Conservation (phyloP, 2,113 vertebrate genomes). For the Etia nguti region DNA sequence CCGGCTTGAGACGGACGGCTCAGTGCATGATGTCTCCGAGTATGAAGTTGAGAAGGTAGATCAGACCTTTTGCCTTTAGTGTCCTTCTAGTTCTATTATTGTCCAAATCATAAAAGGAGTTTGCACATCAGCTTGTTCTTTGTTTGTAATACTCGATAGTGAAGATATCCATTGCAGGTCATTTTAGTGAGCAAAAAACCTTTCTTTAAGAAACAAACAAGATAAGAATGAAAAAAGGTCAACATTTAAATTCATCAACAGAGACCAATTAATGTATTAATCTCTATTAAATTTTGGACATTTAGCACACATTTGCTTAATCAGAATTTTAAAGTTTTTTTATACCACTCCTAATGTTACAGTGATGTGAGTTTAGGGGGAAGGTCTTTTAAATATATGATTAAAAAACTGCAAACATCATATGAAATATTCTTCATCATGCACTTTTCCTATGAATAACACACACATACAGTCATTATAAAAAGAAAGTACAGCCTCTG, state of each 20-base stretch:
- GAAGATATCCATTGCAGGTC: too few relatives aligned
- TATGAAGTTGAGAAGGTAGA: constrained; percentile 82
- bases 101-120: neutral
- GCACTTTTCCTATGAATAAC: neutral
- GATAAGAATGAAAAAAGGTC: neutral
- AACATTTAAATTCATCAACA: neutral
- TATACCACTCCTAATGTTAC: neutral
- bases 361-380: neutral
- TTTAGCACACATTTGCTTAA: neutral
- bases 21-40: constrained; percentile 75
- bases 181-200: too few relatives aligned
- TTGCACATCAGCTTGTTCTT: neutral
- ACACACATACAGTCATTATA: neutral
- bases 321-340: neutral
- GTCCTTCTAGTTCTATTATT: neutral
- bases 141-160: neutral
- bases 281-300: neutral
- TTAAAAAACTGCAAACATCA: neutral
- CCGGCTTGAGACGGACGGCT: constrained; percentile 71
- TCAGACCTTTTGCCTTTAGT: neutral
- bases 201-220: neutral
- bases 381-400: neutral
- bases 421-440: neutral
- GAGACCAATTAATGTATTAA: neutral
- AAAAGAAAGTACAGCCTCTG: neutral